These are phyloP conservation scores for Champsocephalus esox DNA, from an alignment of 2,797 vertebrate genomes.

Conservation along the genomic window DNA sequence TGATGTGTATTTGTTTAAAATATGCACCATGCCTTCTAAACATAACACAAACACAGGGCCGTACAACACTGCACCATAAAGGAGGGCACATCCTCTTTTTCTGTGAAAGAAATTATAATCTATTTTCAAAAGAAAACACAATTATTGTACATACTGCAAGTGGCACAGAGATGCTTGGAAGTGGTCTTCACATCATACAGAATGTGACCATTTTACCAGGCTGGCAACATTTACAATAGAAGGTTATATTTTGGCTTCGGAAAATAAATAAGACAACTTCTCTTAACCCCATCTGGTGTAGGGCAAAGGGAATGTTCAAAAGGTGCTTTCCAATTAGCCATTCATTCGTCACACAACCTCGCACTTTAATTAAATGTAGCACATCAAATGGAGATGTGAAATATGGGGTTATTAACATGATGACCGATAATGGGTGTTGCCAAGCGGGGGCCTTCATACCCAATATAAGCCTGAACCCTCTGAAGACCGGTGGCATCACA, in stretches of 20 bases:
- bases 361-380: conserved; percentile 87
- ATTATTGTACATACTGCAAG: neutral
- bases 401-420: conserved; percentile 84
- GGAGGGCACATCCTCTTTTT: conserved; percentile 12
- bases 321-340: conserved; percentile 84
- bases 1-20: conserved; percentile 25
- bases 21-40: conserved; percentile 20
- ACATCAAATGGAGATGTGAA: conserved; percentile 82
- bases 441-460: conserved; percentile 60
- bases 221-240: conserved; percentile 3
- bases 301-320: conserved; percentile 69
- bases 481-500: conserved; percentile 71
- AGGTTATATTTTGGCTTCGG: conserved; percentile 14
- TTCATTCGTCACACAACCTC: conserved; percentile 83
- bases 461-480: conserved; percentile 64
- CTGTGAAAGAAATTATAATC: neutral
- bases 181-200: neutral
- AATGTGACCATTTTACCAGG: neutral
- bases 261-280: conserved; percentile 38
- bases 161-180: neutral
- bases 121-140: neutral
- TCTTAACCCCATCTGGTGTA: conserved; percentile 48
- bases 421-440: conserved; percentile 85
- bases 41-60: conserved; percentile 14
- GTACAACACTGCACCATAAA: conserved; percentile 15